Conservation (phyloP, 2,888 invertebrate species). For the Folsomia candida region DNA sequence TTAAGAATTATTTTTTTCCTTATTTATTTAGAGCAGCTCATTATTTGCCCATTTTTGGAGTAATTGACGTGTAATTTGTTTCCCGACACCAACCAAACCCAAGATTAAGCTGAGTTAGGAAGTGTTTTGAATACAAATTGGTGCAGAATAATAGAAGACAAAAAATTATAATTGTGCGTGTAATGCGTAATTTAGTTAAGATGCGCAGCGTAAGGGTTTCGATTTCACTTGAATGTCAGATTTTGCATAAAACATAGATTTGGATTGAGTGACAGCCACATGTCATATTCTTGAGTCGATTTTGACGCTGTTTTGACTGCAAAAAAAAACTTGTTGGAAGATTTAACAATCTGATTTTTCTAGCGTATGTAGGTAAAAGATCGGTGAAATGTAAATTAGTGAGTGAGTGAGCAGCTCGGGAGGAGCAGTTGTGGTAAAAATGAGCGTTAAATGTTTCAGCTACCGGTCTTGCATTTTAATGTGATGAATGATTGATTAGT, state of each 20-base stretch:
- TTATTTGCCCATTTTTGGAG: background rate
- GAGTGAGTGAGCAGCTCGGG: too few relatives aligned
- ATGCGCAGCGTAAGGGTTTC: too few relatives aligned
- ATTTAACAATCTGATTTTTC: background rate
- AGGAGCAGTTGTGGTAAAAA: too few relatives aligned
- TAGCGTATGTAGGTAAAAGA: background rate
- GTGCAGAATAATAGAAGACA: background rate
- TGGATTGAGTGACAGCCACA: conserved; percentile 30
- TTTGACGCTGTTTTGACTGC: background rate
- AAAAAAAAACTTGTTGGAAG: too few relatives aligned
- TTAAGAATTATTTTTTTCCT: background rate
- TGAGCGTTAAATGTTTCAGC: conserved; percentile 14
- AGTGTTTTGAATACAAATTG: too few relatives aligned
- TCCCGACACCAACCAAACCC: too few relatives aligned
- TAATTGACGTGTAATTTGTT: background rate
- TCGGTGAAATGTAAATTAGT: background rate
- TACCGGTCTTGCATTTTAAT: conserved; percentile 34
- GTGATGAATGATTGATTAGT: background rate
- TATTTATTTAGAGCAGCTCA: background rate
- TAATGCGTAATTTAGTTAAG: too few relatives aligned
- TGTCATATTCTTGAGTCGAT: background rate
- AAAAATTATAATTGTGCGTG: background rate
- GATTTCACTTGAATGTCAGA: conserved; percentile 28
- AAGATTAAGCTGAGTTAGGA: too few relatives aligned
- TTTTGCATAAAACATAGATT: conserved; percentile 31